Evolutionary conservation across 1,140 invertebrate species (phyloP).

Genomic region (Trachelipus rathkii): DNA sequence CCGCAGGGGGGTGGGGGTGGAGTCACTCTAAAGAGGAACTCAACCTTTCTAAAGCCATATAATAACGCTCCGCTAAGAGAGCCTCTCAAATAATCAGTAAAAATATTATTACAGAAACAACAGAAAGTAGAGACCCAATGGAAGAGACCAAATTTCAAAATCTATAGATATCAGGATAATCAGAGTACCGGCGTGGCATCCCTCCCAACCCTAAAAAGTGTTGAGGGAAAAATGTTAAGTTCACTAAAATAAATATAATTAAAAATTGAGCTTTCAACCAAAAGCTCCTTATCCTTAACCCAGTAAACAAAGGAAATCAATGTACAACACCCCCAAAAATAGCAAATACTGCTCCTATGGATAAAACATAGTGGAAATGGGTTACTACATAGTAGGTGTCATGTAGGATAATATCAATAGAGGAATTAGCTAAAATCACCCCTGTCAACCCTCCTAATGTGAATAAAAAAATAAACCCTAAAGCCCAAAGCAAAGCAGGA

Average conservation of each 20-base stretch:
- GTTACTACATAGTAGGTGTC: conserved; percentile 72
- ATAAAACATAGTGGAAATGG: conserved; percentile 64
- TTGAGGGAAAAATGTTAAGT: conserved; percentile 64
- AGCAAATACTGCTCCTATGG: conserved; percentile 51
- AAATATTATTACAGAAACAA: too few relatives aligned
- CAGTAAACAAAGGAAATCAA: conserved; percentile 50
- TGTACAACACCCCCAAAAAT: conserved; percentile 50
- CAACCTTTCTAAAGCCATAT: too few relatives aligned
- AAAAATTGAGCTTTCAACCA: conserved; percentile 25
- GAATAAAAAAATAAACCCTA: conserved; percentile 63
- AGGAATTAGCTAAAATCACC: conserved; percentile 64
- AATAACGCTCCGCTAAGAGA: too few relatives aligned
- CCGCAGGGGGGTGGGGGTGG: too few relatives aligned
- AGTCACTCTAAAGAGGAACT: too few relatives aligned
- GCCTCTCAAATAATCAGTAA: too few relatives aligned
- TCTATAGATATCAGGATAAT: conserved; percentile 57
- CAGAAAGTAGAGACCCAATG: too few relatives aligned
- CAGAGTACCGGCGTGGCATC: conserved; percentile 67
- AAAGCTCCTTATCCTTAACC: conserved; percentile 41
- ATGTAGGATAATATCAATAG: conserved; percentile 66
- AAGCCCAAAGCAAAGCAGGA: conserved; percentile 58
- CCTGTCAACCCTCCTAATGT: conserved; percentile 35
- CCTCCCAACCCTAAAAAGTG: conserved; percentile 69
- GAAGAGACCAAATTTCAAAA: too few relatives aligned
- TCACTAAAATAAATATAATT: conserved; percentile 27